Evolutionary conservation across 2,113 vertebrate species (phyloP), one percentile per base, ranked within the genome.

Genomic region (Plestiodon gilberti): DNA sequence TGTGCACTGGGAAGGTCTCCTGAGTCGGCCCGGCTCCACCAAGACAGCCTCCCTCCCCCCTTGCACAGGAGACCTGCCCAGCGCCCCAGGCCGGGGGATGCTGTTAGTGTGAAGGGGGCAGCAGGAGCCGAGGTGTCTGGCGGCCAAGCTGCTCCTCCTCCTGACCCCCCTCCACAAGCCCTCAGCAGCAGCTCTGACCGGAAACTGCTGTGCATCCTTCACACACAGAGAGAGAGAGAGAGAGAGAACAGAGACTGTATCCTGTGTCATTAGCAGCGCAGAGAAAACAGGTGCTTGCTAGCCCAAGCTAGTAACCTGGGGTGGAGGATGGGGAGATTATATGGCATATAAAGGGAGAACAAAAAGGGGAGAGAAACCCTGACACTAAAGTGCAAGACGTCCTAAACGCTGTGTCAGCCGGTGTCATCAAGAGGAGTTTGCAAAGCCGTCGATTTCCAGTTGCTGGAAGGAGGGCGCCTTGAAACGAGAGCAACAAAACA

Each of bases 311-410:
- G 87, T 83, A 89, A 84, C 38, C 88, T 90, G 87, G 71, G 85
- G 89, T 84, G 87, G 62, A 82, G 88, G 93, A 95, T 88, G 87
- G 78, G 75, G 69, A 48, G 89, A 95, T 89, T 89, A 74, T 90
- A 92, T 6, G 65, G 90, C 87, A 81, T 93, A 90, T 86, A 91
- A 93, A n/a, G n/a, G n/a, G 48, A 78, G 35, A 78, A 78, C 64
- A 57, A 83, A 77, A 52, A 92, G 90, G 90, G 86, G 69, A 88
- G 87, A 83, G 85, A 92, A 75, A 95, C 93, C 82, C 89, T 90
- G 92, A 94, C 85, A 48, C 92, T 93, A 93, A 97, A 94, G 95
- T 95, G 94, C 94, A 95, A 94, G 83, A 59, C 89, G 33, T 90
- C 89, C 91, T 92, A 86, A 94, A 94, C 74, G 75, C 78, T 94